A percentile compares a stretch with the other conserved stretches of the same genome.
phyloP scores from a whole-genome alignment of 2,113 vertebrate species.

The Mobula hypostoma region DNA sequence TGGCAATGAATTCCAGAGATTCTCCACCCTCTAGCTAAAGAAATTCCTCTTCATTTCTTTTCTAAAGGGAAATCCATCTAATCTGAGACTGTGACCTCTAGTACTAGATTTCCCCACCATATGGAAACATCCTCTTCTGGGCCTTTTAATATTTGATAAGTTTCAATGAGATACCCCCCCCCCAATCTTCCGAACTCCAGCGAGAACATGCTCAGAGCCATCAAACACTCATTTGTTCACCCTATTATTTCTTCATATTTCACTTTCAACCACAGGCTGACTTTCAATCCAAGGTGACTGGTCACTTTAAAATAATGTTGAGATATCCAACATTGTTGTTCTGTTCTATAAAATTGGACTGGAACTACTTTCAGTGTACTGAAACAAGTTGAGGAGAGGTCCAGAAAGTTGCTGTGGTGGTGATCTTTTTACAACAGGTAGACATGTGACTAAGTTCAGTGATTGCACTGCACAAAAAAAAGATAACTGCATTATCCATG shows the following conservation, averaged over 20 bases:
- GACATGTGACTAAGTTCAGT: neutral
- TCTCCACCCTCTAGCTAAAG: too few relatives aligned
- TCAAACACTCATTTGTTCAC: too few relatives aligned
- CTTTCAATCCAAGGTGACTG: neutral
- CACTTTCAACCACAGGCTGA: neutral
- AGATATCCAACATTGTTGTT: neutral
- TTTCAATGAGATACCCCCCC: too few relatives aligned
- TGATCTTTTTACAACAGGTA: neutral
- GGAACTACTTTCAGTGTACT: neutral
- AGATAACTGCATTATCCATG: neutral
- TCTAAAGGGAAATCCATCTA: too few relatives aligned
- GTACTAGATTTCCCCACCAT: too few relatives aligned
- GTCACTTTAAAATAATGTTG: neutral
- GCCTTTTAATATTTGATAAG: too few relatives aligned
- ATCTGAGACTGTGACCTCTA: too few relatives aligned
- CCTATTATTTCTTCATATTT: neutral
- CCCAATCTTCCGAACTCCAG: too few relatives aligned
- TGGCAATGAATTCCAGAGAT: too few relatives aligned
- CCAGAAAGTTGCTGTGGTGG: neutral
- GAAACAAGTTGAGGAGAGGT: neutral
- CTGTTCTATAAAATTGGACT: neutral
- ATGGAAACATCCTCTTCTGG: too few relatives aligned
- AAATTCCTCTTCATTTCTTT: too few relatives aligned
- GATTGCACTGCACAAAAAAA: neutral
- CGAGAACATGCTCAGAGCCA: too few relatives aligned